Conservation (phyloP, 2,797 vertebrate genomes). For the Bucorvus abyssinicus region DNA sequence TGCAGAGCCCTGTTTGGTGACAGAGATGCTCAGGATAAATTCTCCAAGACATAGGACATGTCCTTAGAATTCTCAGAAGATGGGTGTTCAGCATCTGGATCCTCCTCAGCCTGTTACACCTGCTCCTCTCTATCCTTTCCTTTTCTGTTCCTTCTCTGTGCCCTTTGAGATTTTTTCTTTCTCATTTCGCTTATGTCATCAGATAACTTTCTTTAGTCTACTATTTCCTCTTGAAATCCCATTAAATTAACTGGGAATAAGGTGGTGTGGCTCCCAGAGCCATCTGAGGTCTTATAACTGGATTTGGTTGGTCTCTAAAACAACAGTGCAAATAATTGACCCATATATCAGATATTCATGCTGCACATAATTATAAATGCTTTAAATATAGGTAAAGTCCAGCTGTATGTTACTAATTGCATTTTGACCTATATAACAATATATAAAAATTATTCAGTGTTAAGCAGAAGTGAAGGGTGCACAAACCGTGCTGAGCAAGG, state of each 20-base stretch:
- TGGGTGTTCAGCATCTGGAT: background rate
- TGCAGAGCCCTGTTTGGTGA: background rate
- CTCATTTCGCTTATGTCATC: background rate
- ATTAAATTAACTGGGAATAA: background rate
- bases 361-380: background rate
- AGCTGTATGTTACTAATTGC: background rate
- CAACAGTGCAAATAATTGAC: background rate
- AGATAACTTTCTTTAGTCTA: background rate
- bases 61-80: background rate
- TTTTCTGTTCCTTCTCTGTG: background rate
- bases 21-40: background rate
- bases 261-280: background rate
- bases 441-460: background rate
- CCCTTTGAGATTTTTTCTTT: background rate
- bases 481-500: background rate
- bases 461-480: background rate
- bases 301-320: background rate
- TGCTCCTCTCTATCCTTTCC: background rate
- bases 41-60: background rate
- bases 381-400: background rate
- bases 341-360: background rate
- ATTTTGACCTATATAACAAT: slow-evolving; percentile 14
- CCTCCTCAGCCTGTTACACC: background rate
- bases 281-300: background rate
- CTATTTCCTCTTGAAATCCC: background rate